These are phyloP conservation scores for Drosophila suboccidentalis DNA, from an alignment of 2,888 invertebrate genomes.

Conservation along the genomic window DNA sequence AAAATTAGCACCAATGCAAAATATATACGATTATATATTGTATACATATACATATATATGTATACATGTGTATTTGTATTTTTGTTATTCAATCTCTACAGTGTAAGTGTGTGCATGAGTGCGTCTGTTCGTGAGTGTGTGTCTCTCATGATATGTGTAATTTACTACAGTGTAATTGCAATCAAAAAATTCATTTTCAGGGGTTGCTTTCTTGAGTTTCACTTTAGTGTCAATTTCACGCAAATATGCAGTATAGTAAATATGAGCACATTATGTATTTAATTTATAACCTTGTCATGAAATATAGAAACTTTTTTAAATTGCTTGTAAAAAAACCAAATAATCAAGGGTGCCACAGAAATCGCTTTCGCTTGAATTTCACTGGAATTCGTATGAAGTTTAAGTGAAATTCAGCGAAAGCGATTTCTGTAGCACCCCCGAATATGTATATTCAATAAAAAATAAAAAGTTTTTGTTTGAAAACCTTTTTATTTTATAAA, in stretches of 20 bases:
- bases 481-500: no score
- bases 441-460: no score
- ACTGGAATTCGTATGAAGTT: no score
- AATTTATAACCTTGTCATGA: background rate
- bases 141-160: constrained; percentile 66
- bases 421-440: no score
- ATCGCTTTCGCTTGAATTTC: no score
- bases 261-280: background rate
- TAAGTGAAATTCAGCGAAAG: no score
- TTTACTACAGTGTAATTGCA: constrained; percentile 57
- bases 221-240: background rate
- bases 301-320: background rate
- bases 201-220: background rate
- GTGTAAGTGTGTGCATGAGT: constrained; percentile 5
- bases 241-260: background rate
- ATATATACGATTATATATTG: constrained; percentile 39
- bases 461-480: no score
- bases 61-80: constrained; percentile 9
- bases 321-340: background rate
- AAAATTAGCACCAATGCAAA: constrained; percentile 76
- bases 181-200: background rate
- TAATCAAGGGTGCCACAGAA: no score
- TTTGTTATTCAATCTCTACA: constrained; percentile 10
- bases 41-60: constrained; percentile 20
- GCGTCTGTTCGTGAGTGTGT: constrained; percentile 19